These are phyloP conservation scores for Physeter macrocephalus DNA, from an alignment of 2,113 vertebrate species.

Conservation along the genomic window DNA sequence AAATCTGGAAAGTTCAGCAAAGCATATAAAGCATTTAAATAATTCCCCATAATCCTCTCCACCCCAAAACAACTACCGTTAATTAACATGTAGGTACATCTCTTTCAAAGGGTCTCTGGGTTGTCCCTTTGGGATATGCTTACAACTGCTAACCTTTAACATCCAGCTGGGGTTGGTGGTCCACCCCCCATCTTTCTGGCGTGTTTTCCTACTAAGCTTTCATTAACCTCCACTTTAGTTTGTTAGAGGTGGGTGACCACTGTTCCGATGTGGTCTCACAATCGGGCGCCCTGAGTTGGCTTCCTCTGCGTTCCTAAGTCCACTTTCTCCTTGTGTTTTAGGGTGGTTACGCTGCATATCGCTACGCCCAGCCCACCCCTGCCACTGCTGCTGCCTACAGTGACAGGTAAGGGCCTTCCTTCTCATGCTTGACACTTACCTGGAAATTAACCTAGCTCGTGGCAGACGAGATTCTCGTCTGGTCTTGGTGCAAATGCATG, in stretches of 20 bases:
- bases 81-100: conserved; percentile 50
- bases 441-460: conserved; percentile 47
- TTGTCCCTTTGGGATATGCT: conserved; percentile 6
- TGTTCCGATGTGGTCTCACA: not conserved
- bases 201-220: not conserved
- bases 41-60: not conserved
- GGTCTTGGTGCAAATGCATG: conserved; percentile 76
- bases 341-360: conserved; percentile 97
- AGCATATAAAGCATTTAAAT: conserved; percentile 12
- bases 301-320: conserved; percentile 52
- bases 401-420: conserved; percentile 91
- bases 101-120: not conserved
- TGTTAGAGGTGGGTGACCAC: conserved; percentile 24
- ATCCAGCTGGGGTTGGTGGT: not conserved
- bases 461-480: conserved; percentile 30
- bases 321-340: conserved; percentile 80
- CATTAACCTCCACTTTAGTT: conserved; percentile 42
- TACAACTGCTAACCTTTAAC: conserved; percentile 42
- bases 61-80: not conserved
- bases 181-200: not conserved
- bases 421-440: conserved; percentile 37
- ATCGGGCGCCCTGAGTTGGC: rapidly evolving
- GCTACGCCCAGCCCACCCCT: conserved; percentile 96
- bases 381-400: conserved; percentile 97
- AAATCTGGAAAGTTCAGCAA: conserved; percentile 71